Evolutionary conservation across 2,113 vertebrate species (phyloP), one percentile per base, ranked within the genome.

Genomic region (Oncorhynchus gorbuscha): DNA sequence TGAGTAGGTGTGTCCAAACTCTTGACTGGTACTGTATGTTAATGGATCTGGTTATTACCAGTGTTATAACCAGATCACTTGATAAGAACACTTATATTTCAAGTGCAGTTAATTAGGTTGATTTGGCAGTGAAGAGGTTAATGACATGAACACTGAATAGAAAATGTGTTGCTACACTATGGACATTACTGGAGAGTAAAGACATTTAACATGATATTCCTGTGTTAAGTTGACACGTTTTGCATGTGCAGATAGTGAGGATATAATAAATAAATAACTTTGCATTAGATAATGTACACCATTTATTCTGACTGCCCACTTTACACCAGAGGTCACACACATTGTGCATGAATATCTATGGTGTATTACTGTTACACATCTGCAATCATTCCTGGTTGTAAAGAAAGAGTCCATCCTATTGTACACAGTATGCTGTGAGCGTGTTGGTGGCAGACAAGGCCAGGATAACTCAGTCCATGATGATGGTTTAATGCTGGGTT

Each of bases 241-340:
- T 74, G 74, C 74, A 85, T 75, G 81, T 87, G 84, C 86, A 89
- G 73, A 85, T 87, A 84, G 82, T 83, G 48, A 61, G 70, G 12
- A 81, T 79, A 78, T 85, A 80, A 90, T 91, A 92, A 92, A 91
- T 91, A 91, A 77, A 92, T 94, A 93, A 92, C 74, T 93, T 92
- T 92, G 80, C 30, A 81, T 72, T 73, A 72, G 75, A 80, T 78
- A 84, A 83, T 87, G 87, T 75, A 87, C 87, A 80, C 89, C 69
- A 39, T 84, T 81, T 28, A 66, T 70, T 72, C 45, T 75, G 69
- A 55, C 18, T 55, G 51, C 16, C 67, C 70, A 76, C 64, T 83
- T 83, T 11, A 81, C 83, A 76, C 80, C 78, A 75, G 35, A 81
- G 74, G 73, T 30, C 76, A 86, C 79, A 82, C 45, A 58, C 74